Conservation (phyloP, 2,888 invertebrate species). For the Petrolisthes cinctipes region DNA sequence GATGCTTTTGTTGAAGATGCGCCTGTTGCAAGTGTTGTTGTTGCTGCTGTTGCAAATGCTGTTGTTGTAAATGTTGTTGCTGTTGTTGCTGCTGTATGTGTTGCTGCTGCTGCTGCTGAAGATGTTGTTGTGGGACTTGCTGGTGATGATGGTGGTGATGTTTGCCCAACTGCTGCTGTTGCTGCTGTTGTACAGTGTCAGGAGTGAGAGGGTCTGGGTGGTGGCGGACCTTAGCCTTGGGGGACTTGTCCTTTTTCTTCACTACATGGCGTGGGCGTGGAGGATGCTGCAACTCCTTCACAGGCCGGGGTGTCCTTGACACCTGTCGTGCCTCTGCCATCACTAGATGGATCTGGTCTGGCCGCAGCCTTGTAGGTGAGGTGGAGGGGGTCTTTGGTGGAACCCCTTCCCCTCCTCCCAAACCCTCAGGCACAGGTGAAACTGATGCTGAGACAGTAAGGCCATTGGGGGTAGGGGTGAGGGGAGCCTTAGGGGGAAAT, state of each 20-base stretch:
- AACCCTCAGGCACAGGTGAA: constrained; percentile 40
- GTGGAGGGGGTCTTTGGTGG: constrained; percentile 30
- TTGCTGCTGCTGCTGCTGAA: constrained; percentile 48
- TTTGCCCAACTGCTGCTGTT: constrained; percentile 22
- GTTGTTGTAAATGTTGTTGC: constrained; percentile 23
- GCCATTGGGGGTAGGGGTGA: constrained; percentile 50
- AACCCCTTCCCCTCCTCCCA: constrained; percentile 20
- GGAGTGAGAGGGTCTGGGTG: constrained; percentile 13
- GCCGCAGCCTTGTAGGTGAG: constrained; percentile 59
- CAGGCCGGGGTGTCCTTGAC: constrained; percentile 46
- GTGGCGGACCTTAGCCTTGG: constrained; percentile 48
- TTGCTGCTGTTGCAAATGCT: constrained; percentile 24
- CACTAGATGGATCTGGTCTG: constrained; percentile 61
- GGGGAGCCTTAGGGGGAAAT: constrained; percentile 56
- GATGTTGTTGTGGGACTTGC: constrained; percentile 33
- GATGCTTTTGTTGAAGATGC: constrained; percentile 18
- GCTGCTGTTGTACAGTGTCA: constrained; percentile 23
- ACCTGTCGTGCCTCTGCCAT: constrained; percentile 60
- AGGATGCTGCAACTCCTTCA: constrained; percentile 52
- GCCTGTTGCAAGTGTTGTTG: constrained; percentile 27
- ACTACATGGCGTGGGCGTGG: constrained; percentile 51
- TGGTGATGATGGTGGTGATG: constrained; percentile 34
- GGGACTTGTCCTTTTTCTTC: constrained; percentile 62
- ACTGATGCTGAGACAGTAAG: constrained; percentile 36
- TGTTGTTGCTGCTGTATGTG: constrained; percentile 37